A percentile compares a stretch with the other conserved stretches of the same genome.
These are phyloP conservation scores for Agrochola macilenta DNA, from an alignment of 2,888 invertebrate species.

Conservation along the genomic window DNA sequence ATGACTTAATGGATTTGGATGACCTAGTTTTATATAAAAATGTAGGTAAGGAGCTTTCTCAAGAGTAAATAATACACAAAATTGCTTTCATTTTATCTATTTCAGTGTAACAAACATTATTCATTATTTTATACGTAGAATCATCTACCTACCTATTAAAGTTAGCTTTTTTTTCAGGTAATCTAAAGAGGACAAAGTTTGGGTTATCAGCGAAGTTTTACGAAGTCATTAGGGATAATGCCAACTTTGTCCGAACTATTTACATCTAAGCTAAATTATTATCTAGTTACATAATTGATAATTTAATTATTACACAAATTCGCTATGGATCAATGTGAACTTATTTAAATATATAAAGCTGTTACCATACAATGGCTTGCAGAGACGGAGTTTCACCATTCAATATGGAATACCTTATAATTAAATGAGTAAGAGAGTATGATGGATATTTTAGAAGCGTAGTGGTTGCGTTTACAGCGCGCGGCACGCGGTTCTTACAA, in stretches of 20 bases:
- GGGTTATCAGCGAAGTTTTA: conserved; percentile 68
- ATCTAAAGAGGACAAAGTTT: conserved; percentile 75
- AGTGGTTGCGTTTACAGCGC: background rate
- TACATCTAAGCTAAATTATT: conserved; percentile 71
- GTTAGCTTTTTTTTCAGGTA: conserved; percentile 77
- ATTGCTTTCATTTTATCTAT: conserved; percentile 82
- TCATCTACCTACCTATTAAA: conserved; percentile 83
- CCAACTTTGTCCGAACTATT: conserved; percentile 69
- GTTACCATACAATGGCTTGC: conserved; percentile 37
- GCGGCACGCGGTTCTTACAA: background rate
- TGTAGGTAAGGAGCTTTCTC: background rate
- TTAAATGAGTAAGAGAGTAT: conserved; percentile 27
- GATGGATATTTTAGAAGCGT: conserved; percentile 13
- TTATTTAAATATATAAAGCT: conserved; percentile 50
- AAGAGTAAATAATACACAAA: conserved; percentile 67
- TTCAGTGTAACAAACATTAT: conserved; percentile 90
- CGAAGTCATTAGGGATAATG: conserved; percentile 56
- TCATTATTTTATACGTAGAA: conserved; percentile 76
- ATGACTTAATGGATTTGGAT: too few species aligned
- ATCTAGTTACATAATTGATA: conserved; percentile 64
- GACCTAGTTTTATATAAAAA: background rate
- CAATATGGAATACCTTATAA: conserved; percentile 36
- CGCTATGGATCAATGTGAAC: conserved; percentile 53
- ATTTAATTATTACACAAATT: conserved; percentile 59
- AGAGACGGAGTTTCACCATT: conserved; percentile 7